Base-by-base conservation (phyloP, 92 coral and sea anemone species). In the Palythoa caribaeorum region DNA sequence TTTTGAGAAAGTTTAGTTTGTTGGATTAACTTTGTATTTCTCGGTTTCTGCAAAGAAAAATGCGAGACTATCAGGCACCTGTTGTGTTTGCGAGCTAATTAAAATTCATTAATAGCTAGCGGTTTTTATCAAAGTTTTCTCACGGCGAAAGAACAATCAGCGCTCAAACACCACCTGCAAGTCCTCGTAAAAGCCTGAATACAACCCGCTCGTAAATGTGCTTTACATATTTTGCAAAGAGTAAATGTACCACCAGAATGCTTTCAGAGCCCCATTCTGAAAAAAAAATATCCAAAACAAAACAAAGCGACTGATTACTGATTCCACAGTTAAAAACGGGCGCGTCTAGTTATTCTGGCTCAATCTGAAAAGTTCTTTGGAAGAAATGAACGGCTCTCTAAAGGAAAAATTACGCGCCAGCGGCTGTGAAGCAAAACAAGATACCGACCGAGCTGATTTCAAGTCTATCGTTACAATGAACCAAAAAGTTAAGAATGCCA, bases 191-290 rank as follows among this genome's bases (percentile, higher is more conserved):
- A 63, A 81, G 86, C 63, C 15, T 70, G 76, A 65, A 81, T 65
- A 47, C 86, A 81, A 81, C 86, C 86, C 76, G 86, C 15, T 68
- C 76, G 55, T 44, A 81, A 68, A 81, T 81, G 86, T 66, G 74
- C 66, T 81, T 81, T 28, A 81, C 47, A 68, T 28, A 81, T 16
- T 65, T 66, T 16, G 13, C 20, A 66, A 63, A 36, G 73, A 36
- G 48, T 66, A 68, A 81, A 81, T 81, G 65, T 44, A 81, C 86
- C 86, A 81, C 86, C 86, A 81, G 86, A 81, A 81, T 39, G 75
- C 86, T 81, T 81, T 81, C 86, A 81, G 47, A 20, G 16, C 8
- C 44, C 44, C 62, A 66, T 81, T 81, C 62, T 60, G 86, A 65
- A 68, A 40, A 81, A 20, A 63, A 63, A 63, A 17, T 17, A 19